A percentile compares a stretch with the other conserved stretches of the same genome.
Evolutionary conservation across 2,113 vertebrate species (phyloP).

Genomic region (Charina bottae): DNA sequence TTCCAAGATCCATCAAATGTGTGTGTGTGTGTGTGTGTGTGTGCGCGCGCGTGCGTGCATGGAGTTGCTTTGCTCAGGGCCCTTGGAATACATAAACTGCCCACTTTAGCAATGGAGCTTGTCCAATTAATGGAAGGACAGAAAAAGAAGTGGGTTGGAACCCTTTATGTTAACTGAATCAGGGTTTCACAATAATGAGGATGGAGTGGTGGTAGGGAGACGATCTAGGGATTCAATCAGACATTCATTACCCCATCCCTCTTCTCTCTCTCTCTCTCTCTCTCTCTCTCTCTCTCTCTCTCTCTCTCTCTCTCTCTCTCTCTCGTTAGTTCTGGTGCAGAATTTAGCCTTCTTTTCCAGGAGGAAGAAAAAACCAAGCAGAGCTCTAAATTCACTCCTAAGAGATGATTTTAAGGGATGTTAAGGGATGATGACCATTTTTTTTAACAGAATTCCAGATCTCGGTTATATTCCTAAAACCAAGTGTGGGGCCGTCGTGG

Average conservation of each 20-base stretch:
- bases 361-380: neutral
- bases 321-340: neutral
- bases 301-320: neutral
- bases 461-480: neutral
- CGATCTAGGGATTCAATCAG: conserved; percentile 70
- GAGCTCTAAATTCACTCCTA: too few relatives aligned
- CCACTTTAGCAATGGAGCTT: conserved; percentile 79
- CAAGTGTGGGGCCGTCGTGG: neutral
- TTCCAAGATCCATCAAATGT: conserved; percentile 77
- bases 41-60: too few relatives aligned
- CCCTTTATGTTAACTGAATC: conserved; percentile 83
- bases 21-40: neutral
- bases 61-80: conserved; percentile 33
- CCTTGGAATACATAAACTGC: conserved; percentile 80
- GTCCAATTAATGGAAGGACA: conserved; percentile 74
- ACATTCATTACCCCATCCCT: conserved; percentile 43
- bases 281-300: too few relatives aligned
- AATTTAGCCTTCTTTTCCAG: neutral
- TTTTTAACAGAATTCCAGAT: too few relatives aligned
- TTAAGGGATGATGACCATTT: too few relatives aligned
- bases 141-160: conserved; percentile 49
- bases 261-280: neutral
- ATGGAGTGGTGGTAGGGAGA: conserved; percentile 52
- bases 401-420: too few relatives aligned
- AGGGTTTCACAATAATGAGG: conserved; percentile 73